A percentile compares a stretch with the other conserved stretches of the same genome.
Conservation (phyloP, 2,888 invertebrate genomes). For the Macrosoma leucophasiata region DNA sequence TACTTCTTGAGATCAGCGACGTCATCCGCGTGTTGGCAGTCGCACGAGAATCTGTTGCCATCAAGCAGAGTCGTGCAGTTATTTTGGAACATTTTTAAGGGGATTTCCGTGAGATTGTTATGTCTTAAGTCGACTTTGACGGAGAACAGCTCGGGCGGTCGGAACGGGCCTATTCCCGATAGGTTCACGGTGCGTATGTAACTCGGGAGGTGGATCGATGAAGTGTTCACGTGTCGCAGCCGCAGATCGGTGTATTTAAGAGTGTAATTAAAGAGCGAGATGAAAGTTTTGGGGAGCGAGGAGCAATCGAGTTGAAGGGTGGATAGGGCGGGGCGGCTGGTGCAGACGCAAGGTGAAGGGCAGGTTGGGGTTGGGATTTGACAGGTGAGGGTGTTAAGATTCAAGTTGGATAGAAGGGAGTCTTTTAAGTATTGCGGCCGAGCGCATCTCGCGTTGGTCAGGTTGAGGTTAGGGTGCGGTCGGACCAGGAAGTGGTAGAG, state of each 20-base stretch:
- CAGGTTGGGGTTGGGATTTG: conserved; percentile 8
- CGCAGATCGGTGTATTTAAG: too few species aligned
- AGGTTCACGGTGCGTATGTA: conserved; percentile 17
- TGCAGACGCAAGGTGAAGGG: conserved; percentile 15
- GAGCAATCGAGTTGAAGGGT: conserved; percentile 16
- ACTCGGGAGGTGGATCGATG: conserved; percentile 6
- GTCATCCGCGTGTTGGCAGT: background rate
- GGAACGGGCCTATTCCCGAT: conserved; percentile 14
- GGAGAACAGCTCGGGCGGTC: conserved; percentile 4
- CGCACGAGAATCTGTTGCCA: background rate
- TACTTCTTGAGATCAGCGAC: background rate
- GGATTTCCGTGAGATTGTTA: conserved; percentile 22
- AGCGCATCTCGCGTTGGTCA: conserved; percentile 13
- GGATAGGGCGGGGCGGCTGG: conserved; percentile 5
- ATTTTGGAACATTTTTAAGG: conserved; percentile 11
- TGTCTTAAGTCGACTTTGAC: conserved; percentile 23
- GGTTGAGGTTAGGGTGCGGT: conserved; percentile 1
- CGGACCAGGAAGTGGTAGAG: conserved; percentile 26
- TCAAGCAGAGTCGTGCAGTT: conserved; percentile 6
- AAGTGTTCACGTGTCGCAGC: background rate
- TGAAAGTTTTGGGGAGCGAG: conserved; percentile 4
- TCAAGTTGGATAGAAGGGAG: conserved; percentile 4
- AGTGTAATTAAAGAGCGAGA: too few species aligned
- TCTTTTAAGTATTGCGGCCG: conserved; percentile 7
- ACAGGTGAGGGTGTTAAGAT: conserved; percentile 9